These are phyloP conservation scores for Petaurus breviceps DNA, from an alignment of 2,113 vertebrate genomes.

Conservation along the genomic window DNA sequence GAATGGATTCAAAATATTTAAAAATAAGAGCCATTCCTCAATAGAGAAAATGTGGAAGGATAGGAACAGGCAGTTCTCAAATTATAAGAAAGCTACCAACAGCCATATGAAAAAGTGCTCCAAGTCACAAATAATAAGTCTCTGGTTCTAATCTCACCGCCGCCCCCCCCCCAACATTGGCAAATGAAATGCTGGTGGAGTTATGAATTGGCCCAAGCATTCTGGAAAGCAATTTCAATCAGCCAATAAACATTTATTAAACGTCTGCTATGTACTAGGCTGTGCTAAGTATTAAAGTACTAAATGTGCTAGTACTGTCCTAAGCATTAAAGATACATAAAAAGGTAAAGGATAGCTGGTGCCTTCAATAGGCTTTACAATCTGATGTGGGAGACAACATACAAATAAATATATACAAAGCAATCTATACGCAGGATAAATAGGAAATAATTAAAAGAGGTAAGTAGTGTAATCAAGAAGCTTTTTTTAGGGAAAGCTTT, in stretches of 20 bases:
- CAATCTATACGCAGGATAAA: too few species aligned
- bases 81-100: background rate
- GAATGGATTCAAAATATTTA: background rate
- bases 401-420: too few species aligned
- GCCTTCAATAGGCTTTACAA: too few species aligned
- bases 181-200: background rate
- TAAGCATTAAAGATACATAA: background rate
- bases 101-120: background rate
- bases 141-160: too few species aligned
- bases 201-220: background rate
- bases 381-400: too few species aligned
- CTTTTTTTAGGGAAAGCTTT: too few species aligned
- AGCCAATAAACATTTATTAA: too few species aligned
- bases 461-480: too few species aligned
- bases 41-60: background rate
- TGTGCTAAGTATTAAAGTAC: too few species aligned
- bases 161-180: background rate
- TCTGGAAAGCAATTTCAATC: background rate
- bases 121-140: background rate
- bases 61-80: background rate
- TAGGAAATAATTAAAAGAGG: too few species aligned
- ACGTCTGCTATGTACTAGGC: too few species aligned
- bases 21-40: background rate
- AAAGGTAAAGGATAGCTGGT: background rate
- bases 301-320: too few species aligned